A percentile compares a stretch with the other conserved stretches of the same genome.
Conservation (phyloP, 2,113 vertebrate genomes). For the Galbula dea region DNA sequence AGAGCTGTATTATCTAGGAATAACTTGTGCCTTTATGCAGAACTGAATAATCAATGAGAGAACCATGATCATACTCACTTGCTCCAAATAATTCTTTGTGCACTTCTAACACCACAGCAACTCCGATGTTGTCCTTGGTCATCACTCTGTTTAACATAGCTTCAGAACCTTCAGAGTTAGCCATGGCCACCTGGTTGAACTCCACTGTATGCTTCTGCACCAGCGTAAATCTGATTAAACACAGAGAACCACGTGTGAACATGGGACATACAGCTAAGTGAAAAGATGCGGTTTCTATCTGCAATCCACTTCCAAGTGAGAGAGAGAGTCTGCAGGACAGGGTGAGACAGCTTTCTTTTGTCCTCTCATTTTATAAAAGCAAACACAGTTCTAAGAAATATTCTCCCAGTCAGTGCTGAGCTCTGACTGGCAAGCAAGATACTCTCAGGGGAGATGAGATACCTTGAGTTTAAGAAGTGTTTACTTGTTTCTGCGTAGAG, state of each 20-base stretch:
- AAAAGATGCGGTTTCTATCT: fast-evolving
- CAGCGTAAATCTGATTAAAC: conserved; percentile 81
- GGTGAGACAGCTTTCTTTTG: neutral
- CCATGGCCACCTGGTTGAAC: conserved; percentile 99
- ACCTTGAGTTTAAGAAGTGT: neutral
- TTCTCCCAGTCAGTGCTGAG: neutral
- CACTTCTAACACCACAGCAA: conserved; percentile 91
- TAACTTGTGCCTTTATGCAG: fast-evolving
- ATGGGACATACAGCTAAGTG: neutral
- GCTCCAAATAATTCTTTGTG: conserved; percentile 89
- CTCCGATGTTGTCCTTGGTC: conserved; percentile 99
- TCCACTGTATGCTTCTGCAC: conserved; percentile 98
- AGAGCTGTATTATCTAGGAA: neutral
- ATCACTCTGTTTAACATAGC: conserved; percentile 98
- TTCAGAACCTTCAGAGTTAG: conserved; percentile 97
- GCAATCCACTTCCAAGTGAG: neutral
- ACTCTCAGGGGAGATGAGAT: neutral
- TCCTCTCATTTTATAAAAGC: neutral
- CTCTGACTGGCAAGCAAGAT: neutral
- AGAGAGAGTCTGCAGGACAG: neutral
- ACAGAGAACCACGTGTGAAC: neutral
- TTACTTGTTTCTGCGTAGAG: neutral
- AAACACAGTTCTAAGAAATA: neutral
- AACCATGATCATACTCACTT: conserved; percentile 64
- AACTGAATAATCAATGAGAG: fast-evolving